Conservation (phyloP, 2,888 invertebrate species). For the Drosophila nigricruria region DNA sequence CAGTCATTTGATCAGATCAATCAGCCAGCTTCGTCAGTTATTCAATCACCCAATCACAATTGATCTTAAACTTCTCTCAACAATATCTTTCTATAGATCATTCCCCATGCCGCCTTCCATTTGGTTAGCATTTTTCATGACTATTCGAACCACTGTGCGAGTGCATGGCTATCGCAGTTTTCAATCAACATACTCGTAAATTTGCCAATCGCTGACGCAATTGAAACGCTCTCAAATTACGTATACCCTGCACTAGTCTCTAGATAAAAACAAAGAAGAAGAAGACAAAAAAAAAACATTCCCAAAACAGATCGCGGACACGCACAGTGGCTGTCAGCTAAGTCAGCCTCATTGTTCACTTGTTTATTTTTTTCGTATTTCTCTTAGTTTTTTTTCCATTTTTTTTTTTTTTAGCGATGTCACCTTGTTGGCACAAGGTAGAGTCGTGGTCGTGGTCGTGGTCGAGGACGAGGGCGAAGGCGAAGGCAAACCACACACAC, state of each 20-base stretch:
- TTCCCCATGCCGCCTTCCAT: neutral
- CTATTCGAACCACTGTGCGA: conserved; percentile 36
- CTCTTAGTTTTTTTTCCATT: neutral
- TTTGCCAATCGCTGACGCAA: conserved; percentile 67
- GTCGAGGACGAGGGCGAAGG: conserved; percentile 8
- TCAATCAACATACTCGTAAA: conserved; percentile 67
- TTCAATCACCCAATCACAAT: neutral
- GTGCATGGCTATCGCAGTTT: conserved; percentile 48
- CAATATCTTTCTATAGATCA: neutral
- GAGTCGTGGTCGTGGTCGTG: neutral
- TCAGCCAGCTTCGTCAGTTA: no score
- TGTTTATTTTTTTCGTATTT: neutral
- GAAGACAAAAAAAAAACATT: neutral
- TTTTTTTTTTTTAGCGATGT: conserved; percentile 59
- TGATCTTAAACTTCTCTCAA: neutral
- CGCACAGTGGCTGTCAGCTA: conserved; percentile 21
- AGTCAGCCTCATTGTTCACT: conserved; percentile 19
- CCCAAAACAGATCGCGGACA: conserved; percentile 32
- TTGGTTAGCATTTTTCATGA: neutral
- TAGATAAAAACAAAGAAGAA: conserved; percentile 24
- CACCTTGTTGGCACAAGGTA: conserved; percentile 39
- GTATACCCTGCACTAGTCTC: conserved; percentile 27
- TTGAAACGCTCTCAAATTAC: conserved; percentile 48
- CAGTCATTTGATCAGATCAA: neutral
- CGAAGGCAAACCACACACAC: conserved; percentile 17